Base-by-base conservation (phyloP, 2,113 vertebrate species). In the Microtus richardsoni region DNA sequence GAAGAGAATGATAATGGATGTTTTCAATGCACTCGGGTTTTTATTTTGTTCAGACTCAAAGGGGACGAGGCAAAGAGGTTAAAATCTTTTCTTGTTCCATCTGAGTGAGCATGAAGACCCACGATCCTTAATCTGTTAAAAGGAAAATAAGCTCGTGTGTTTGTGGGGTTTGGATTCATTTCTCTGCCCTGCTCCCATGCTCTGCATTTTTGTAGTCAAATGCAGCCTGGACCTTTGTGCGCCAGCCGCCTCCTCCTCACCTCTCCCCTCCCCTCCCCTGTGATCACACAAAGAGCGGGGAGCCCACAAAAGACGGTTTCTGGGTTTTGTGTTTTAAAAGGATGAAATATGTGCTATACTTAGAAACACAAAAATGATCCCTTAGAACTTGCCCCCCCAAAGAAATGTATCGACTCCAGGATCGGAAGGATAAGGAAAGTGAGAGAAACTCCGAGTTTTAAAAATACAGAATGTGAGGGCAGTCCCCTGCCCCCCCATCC, bases 1-100 rank as follows among this genome's bases (percentile, higher is more conserved):
- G 88, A 85, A 95, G 92, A 89, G 95, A 93, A 84, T 75, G 26
- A 74, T 85, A 94, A 93, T 93, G 84, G 90, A 60, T 89, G 88
- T 93, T 88, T 95, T 95, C 83, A 97, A 96, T 94, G 83, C 33
- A 26, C n/a, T 97, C 71, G 2, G 97, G 97, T 87, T 97, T 92
- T 95, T 86, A 73, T 96, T 96, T 97, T 95, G 54, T 91, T 77
- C 87, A 95, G 54, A 75, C 66, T 92, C 88, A 90, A 95, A 95
- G 68, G 41, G 74, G 97, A 44, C 68, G 47, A 74, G 95, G 87
- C 74, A 91, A 39, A 80, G 93, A 96, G 95, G 93, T 93, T 97
- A 95, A 96, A 97, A 93, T 96, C 94, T 93, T 94, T 94, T 93
- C 89, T 97, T 80, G 12, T 97, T 97, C 80, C 79, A 88, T 98